phyloP scores from a whole-genome alignment of 2,888 invertebrate genomes.

The Horisme vitalbata region DNA sequence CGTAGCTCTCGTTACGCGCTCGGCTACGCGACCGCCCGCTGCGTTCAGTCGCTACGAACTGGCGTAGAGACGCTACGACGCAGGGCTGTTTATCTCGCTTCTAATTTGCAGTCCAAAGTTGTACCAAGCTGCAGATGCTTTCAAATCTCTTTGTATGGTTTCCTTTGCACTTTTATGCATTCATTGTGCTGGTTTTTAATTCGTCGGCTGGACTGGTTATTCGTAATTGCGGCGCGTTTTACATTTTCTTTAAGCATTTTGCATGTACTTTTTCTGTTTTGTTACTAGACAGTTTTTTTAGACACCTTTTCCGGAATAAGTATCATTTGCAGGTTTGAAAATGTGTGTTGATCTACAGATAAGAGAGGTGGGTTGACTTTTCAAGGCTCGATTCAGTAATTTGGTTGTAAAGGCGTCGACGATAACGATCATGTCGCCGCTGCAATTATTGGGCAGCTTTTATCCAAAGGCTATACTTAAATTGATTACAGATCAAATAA shows the following conservation, averaged over 20 bases:
- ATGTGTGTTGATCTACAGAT: constrained; percentile 36
- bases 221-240: constrained; percentile 48
- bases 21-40: constrained; percentile 60
- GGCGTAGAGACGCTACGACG: constrained; percentile 47
- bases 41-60: constrained; percentile 66
- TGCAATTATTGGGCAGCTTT: constrained; percentile 66
- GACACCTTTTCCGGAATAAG: constrained; percentile 1
- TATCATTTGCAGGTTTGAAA: constrained; percentile 18
- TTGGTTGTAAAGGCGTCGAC: constrained; percentile 56
- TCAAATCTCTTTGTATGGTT: constrained; percentile 73
- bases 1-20: constrained; percentile 58
- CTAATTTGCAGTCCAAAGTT: constrained; percentile 75
- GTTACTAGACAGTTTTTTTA: too few species aligned
- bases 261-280: background rate
- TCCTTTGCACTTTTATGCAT: constrained; percentile 71
- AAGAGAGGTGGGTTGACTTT: constrained; percentile 51
- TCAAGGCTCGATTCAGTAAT: constrained; percentile 59
- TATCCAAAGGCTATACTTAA: constrained; percentile 61
- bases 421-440: constrained; percentile 65
- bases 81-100: constrained; percentile 65
- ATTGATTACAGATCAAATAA: constrained; percentile 65
- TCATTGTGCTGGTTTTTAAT: constrained; percentile 65
- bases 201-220: constrained; percentile 38
- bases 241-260: constrained; percentile 23
- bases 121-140: constrained; percentile 75